Percentiles rank a stretch among this genome's conserved stretches.
Evolutionary conservation across 2,797 vertebrate species (phyloP).

Genomic region (Hippoglossus hippoglossus): DNA sequence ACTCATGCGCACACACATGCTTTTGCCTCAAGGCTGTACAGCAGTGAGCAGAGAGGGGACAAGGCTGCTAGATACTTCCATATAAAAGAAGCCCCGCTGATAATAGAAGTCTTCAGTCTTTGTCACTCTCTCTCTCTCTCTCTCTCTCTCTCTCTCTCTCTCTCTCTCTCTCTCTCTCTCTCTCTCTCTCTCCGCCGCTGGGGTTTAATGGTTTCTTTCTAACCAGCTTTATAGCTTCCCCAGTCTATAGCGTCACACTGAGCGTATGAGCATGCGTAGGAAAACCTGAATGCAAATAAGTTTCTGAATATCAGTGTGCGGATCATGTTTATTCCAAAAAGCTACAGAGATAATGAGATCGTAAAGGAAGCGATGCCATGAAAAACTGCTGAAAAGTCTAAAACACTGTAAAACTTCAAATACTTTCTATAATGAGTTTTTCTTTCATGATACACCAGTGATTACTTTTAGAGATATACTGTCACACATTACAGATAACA

Average conservation of each 20-base stretch:
- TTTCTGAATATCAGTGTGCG: conserved; percentile 12
- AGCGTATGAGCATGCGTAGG: conserved; percentile 27
- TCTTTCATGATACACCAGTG: conserved; percentile 16
- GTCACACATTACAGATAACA: conserved; percentile 7
- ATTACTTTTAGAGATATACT: conserved; percentile 26
- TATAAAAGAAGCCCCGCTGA: conserved; percentile 76
- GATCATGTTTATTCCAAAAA: conserved; percentile 16
- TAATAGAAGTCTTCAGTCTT: conserved; percentile 81
- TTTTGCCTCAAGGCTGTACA: conserved; percentile 62
- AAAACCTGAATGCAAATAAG: conserved; percentile 28
- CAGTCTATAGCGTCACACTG: conserved; percentile 27
- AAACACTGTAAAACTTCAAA: conserved; percentile 20
- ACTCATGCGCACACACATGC: background rate
- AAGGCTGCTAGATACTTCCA: conserved; percentile 66
- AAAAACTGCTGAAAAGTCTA: conserved; percentile 21
- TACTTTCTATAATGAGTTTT: conserved; percentile 18
- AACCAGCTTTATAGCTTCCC: conserved; percentile 37
- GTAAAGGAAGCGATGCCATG: conserved; percentile 13
- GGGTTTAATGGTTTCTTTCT: conserved; percentile 66
- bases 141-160: conserved; percentile 25
- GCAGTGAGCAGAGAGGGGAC: conserved; percentile 62
- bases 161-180: conserved; percentile 44
- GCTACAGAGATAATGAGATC: conserved; percentile 8
- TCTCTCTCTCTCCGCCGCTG: conserved; percentile 33
- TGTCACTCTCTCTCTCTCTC: conserved; percentile 60